Percentiles rank a stretch among this genome's conserved stretches.
Evolutionary conservation across 2,113 vertebrate genomes (phyloP).

Genomic region (Cacatua alba): DNA sequence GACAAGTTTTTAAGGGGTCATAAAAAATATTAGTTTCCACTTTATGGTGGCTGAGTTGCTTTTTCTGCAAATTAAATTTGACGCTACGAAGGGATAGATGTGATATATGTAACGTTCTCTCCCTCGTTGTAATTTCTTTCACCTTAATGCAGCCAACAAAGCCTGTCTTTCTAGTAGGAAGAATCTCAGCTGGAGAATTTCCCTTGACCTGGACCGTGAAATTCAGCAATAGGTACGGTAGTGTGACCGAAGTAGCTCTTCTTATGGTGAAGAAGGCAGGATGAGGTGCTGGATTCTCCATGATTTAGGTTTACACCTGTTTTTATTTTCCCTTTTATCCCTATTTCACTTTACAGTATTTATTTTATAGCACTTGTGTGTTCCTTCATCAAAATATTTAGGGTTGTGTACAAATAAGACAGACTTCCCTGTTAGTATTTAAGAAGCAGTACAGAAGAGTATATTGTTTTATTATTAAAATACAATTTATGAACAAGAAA

Average conservation of each 20-base stretch:
- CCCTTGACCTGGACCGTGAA: not conserved
- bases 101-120: not conserved
- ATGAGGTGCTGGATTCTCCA: not conserved
- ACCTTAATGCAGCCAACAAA: not conserved
- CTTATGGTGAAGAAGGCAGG: not conserved
- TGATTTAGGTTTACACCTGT: not conserved
- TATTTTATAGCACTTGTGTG: not conserved
- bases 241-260: not conserved
- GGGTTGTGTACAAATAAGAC: not conserved
- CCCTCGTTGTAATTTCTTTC: not conserved
- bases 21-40: constrained; percentile 65
- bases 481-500: constrained; percentile 50
- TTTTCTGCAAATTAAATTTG: constrained; percentile 46
- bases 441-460: not conserved
- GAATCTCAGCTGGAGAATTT: not conserved
- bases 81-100: not conserved
- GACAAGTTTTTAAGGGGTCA: constrained; percentile 51
- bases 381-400: not conserved
- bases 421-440: not conserved
- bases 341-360: not conserved
- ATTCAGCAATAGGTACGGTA: not conserved
- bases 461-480: constrained; percentile 39
- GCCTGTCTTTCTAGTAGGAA: not conserved
- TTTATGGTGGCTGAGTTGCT: not conserved
- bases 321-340: not conserved